Evolutionary conservation across 2,113 vertebrate genomes (phyloP).

Genomic region (Miniopterus natalensis): DNA sequence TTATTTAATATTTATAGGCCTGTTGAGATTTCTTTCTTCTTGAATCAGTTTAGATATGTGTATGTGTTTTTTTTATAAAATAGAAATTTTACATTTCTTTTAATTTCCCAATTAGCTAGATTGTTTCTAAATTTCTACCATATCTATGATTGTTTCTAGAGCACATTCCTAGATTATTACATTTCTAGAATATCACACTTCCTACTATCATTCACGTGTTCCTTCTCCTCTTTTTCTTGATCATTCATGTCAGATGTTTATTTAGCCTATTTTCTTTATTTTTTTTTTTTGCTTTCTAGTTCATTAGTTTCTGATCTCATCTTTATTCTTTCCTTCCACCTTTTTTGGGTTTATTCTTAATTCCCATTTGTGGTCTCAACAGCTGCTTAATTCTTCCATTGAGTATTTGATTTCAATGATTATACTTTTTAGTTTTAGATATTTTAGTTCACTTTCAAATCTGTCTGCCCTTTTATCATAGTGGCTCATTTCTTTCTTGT

Average conservation of each 20-base stretch:
- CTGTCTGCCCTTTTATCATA: neutral
- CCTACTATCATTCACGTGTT: neutral
- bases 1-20: neutral
- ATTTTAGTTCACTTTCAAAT: slow-evolving; percentile 18
- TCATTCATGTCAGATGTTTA: neutral
- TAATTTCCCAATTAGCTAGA: neutral
- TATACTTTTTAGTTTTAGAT: slow-evolving; percentile 22
- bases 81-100: neutral
- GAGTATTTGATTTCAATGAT: neutral
- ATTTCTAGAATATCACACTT: neutral
- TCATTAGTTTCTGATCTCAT: slow-evolving; percentile 24
- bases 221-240: neutral
- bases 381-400: slow-evolving; percentile 19
- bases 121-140: neutral
- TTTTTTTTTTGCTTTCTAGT: neutral
- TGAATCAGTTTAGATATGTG: neutral
- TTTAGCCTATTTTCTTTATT: neutral
- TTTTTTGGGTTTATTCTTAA: slow-evolving; percentile 44
- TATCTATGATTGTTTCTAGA: neutral
- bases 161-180: neutral
- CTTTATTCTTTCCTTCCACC: neutral
- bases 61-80: neutral
- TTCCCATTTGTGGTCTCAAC: neutral
- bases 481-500: neutral
- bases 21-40: neutral